Evolutionary conservation across 2,113 vertebrate species (phyloP).

Genomic region (Pungitius pungitius): DNA sequence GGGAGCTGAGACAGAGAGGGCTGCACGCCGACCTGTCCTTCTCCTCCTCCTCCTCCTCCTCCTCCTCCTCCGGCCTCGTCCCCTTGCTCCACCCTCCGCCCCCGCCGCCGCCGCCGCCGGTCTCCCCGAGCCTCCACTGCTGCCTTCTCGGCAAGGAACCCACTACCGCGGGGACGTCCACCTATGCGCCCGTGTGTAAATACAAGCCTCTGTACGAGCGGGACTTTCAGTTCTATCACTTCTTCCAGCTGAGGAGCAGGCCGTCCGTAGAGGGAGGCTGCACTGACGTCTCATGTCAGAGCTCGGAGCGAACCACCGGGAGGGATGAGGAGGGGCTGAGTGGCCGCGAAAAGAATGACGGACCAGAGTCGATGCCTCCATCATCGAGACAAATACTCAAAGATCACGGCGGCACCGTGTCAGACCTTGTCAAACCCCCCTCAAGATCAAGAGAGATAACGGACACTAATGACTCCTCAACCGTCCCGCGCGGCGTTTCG

Average conservation of each 20-base stretch:
- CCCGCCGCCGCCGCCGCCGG: conserved; percentile 42
- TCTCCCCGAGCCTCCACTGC: conserved; percentile 53
- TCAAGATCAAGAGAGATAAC: conserved; percentile 41
- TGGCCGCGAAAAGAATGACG: conserved; percentile 39
- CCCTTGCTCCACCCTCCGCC: conserved; percentile 55
- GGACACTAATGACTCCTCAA: conserved; percentile 26
- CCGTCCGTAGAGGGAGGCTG: conserved; percentile 36
- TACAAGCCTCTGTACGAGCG: conserved; percentile 73
- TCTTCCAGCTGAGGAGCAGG: conserved; percentile 57
- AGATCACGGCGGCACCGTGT: conserved; percentile 15
- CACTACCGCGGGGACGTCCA: conserved; percentile 18
- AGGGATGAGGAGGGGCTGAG: conserved; percentile 31
- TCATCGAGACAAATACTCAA: conserved; percentile 37
- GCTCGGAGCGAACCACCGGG: conserved; percentile 23
- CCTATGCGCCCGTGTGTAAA: conserved; percentile 68
- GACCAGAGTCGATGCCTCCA: conserved; percentile 27
- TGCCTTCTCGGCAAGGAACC: conserved; percentile 65
- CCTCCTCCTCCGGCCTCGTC: conserved; percentile 40
- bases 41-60: conserved; percentile 47
- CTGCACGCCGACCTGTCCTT: conserved; percentile 58
- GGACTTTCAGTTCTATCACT: conserved; percentile 69
- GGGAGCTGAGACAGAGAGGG: conserved; percentile 76
- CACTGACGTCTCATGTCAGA: conserved; percentile 40
- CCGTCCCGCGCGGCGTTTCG: conserved; percentile 32
- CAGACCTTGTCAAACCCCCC: conserved; percentile 37